Conservation (phyloP, 2,113 vertebrate species). For the Calonectris borealis region DNA sequence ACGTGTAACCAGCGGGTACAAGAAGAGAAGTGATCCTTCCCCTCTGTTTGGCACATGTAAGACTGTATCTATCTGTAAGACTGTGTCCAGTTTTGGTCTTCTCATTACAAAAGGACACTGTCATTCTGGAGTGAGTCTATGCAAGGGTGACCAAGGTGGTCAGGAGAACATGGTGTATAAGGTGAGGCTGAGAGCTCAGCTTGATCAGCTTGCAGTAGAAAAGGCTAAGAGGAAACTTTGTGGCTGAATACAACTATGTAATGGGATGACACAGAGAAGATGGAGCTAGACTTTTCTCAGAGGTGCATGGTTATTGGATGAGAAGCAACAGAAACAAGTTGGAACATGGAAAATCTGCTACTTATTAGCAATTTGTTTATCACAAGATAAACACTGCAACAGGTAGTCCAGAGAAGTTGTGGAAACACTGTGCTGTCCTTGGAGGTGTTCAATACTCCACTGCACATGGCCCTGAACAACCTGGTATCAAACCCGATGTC, state of each 20-base stretch:
- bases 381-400: not conserved
- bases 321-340: not conserved
- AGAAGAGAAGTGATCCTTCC: not conserved
- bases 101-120: not conserved
- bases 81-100: not conserved
- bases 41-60: not conserved
- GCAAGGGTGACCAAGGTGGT: not conserved
- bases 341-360: not conserved
- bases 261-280: fast-evolving
- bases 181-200: not conserved
- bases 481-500: not conserved
- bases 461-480: not conserved
- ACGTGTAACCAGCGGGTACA: not conserved
- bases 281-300: not conserved
- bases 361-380: not conserved
- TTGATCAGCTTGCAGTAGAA: not conserved
- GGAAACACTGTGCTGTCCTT: not conserved
- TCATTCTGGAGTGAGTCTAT: not conserved
- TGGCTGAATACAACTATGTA: not conserved
- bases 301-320: not conserved
- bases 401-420: not conserved
- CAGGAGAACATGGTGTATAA: not conserved
- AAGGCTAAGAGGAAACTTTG: not conserved
- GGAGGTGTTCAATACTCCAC: not conserved
- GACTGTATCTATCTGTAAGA: no score